Evolutionary conservation across 1,140 invertebrate species (phyloP), one percentile per base, ranked within the genome.

Genomic region (Pogonus chalceus): DNA sequence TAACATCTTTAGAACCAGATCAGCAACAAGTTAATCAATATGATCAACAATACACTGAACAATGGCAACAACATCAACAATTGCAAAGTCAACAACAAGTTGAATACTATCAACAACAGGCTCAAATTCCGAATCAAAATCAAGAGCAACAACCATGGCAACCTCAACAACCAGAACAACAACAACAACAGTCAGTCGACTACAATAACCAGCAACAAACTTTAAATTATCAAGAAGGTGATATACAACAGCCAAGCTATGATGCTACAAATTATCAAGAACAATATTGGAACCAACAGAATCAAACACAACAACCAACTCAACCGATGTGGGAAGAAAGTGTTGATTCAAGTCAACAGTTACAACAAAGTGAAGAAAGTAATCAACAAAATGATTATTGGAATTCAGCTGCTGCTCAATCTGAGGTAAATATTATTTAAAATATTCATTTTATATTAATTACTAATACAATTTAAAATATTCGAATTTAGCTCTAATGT

Each of bases 131-230:
- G 1, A 51, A 47, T 4, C 52, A 56, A 47, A 62, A 62, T 43
- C 60, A 57, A 56, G 63, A 65, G 12, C 62, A 55, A 23, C 58
- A 62, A 46, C 58, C 58, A 22, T 61, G 61, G 59, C 43, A 54
- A 24, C 56, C 58, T 31, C 61, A 58, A 60, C 57, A 63, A 35
- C 43, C 43, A 55, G 43, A 48, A 46, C 39, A 26, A 3, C 3
- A 51, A 37, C 52, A 49, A 54, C n/a, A n/a, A n/a, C 52, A 37
- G 43, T 47, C 50, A 51, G 46, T 16, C 20, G 53, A 59, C 12
- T 57, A 56, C 18, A 10, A 20, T 7, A 53, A 52, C 48, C 56
- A 58, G 22, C 58, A 31, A 31, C 26, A 4, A 31, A 4, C 26
- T 7, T 7, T 31, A 31, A 31, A 57, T 20, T 43, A 51, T 37